phyloP scores from a whole-genome alignment of 2,797 vertebrate species.

The Anisognathus igniventris region DNA sequence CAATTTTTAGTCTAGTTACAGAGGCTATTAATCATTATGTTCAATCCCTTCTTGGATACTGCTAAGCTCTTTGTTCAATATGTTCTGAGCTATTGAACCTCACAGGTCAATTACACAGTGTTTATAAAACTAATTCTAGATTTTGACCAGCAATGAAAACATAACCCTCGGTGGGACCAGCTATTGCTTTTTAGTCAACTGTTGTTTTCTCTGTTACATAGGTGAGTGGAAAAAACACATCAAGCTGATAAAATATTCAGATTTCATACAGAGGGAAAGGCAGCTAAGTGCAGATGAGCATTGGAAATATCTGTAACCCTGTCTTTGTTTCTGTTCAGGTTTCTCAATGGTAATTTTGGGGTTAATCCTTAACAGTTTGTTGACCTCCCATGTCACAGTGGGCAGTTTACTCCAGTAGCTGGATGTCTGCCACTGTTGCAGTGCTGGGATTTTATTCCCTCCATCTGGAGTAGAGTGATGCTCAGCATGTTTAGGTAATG shows the following conservation, averaged over 20 bases:
- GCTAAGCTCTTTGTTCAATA: constrained; percentile 41
- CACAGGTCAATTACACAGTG: constrained; percentile 40
- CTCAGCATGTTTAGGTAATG: not conserved
- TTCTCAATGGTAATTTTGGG: not conserved
- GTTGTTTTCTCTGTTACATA: not conserved
- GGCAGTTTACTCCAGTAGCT: not conserved
- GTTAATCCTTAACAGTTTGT: not conserved
- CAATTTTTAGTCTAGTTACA: constrained; percentile 31
- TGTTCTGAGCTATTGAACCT: constrained; percentile 52
- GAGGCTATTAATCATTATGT: constrained; percentile 47
- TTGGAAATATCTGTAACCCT: not conserved
- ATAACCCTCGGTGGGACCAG: not conserved
- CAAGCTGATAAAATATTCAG: not conserved
- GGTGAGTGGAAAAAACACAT: not conserved
- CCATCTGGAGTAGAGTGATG: not conserved
- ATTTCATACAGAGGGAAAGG: not conserved
- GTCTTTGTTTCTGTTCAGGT: not conserved
- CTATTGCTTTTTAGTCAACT: constrained; percentile 17
- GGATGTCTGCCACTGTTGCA: not conserved
- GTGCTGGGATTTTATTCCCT: not conserved
- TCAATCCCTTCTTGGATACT: constrained; percentile 35
- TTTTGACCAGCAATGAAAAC: constrained; percentile 33
- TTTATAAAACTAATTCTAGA: constrained; percentile 54
- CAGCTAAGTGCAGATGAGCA: not conserved
- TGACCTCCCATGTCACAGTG: not conserved